A percentile compares a stretch with the other conserved stretches of the same genome.
Conservation (phyloP, 2,888 invertebrate species). For the Nomada ferruginata region DNA sequence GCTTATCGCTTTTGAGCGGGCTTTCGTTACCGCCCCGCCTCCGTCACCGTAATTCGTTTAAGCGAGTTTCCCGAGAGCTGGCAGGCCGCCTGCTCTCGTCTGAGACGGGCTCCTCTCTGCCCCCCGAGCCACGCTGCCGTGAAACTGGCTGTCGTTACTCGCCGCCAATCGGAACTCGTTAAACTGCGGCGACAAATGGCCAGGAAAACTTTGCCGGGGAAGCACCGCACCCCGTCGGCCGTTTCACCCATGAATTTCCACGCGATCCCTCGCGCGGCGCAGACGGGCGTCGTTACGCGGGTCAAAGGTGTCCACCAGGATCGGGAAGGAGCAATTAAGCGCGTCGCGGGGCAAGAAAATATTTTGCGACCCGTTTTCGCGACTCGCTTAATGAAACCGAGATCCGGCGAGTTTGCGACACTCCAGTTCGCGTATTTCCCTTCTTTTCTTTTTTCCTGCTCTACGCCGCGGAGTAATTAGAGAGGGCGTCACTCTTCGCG, state of each 20-base stretch:
- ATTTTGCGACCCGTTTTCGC: slow-evolving; percentile 24
- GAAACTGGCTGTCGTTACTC: slow-evolving; percentile 43
- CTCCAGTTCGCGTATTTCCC: not conserved
- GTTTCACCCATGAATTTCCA: slow-evolving; percentile 31
- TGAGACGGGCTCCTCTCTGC: slow-evolving; percentile 12
- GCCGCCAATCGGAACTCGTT: slow-evolving; percentile 52
- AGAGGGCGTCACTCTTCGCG: slow-evolving; percentile 17
- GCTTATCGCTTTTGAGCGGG: slow-evolving; percentile 21
- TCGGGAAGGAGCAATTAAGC: slow-evolving; percentile 37
- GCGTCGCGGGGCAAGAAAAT: slow-evolving; percentile 6
- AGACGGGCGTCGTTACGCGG: not conserved
- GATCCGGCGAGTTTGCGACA: not conserved
- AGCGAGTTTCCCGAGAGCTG: slow-evolving; percentile 29
- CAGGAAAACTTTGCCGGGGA: slow-evolving; percentile 30
- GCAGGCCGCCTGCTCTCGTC: slow-evolving; percentile 14
- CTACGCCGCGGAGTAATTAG: slow-evolving; percentile 26
- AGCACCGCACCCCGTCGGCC: not conserved
- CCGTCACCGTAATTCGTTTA: slow-evolving; percentile 43
- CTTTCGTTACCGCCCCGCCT: slow-evolving; percentile 2
- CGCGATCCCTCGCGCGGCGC: not conserved
- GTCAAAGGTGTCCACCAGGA: slow-evolving; percentile 7
- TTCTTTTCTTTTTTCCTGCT: not conserved
- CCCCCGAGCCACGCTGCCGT: slow-evolving; percentile 13
- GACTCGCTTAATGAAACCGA: slow-evolving; percentile 29
- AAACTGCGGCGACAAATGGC: slow-evolving; percentile 45